Evolutionary conservation across 2,797 vertebrate genomes (phyloP), one percentile per base, ranked within the genome.

Genomic region (Poeciliopsis turneri): DNA sequence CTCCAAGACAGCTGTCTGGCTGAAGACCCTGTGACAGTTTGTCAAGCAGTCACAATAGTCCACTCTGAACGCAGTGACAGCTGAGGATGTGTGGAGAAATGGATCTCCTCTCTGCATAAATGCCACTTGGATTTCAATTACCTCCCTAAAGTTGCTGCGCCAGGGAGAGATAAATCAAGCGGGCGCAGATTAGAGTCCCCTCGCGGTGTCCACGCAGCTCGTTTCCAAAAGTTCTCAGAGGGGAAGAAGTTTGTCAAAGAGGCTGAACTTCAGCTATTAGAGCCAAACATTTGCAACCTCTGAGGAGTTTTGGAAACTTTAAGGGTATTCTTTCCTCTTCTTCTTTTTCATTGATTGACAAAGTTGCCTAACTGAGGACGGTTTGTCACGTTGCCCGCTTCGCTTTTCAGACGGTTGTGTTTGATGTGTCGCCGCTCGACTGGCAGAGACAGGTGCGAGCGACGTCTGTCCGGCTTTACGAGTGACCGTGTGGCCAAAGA

Each of bases 41-140:
- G 92, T 93, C 94, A 93, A 86, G 86, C 85, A 87, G 89, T 91
- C 92, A 94, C 92, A 94, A 93, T 92, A 86, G 78, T 78, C 51
- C 83, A 28, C 41, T 86, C 80, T 82, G 86, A 89, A 90, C 88
- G 86, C 90, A 86, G 87, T 90, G 93, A 93, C 94, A 94, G 94
- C 93, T 94, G 94, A 92, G 86, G 86, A 90, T 90, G 83, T 90
- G 89, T 92, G 89, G 85, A 70, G 68, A 92, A 94, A 89, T 66
- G 80, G 88, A 93, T 91, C 90, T 83, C 68, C 85, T 84, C 80
- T 78, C 89, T 90, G 88, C 87, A 92, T 92, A 89, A 93, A 92
- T 90, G 85, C 86, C 88, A 83, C 84, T 89, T 82, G 87, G 92
- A 92, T 93, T 94, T 92, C 90, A 94, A 92, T 92, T 91, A 93